Base-by-base conservation (phyloP, 1,140 invertebrate species). In the Eumaeus atala region DNA sequence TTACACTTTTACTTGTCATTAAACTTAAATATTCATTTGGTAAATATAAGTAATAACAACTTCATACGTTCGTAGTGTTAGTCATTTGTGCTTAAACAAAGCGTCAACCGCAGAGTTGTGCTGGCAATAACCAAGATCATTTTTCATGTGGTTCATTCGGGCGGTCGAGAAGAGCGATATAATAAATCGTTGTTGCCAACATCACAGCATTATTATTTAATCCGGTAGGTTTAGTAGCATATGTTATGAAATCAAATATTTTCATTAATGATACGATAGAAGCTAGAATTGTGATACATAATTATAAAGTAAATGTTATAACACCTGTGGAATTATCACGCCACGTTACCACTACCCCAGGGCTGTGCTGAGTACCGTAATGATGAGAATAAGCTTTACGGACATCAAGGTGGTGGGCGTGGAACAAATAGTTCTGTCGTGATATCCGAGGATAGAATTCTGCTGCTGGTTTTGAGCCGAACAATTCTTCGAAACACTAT, bases 11-110 rank as follows among this genome's bases (percentile, higher is more conserved):
- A n/a, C n/a, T n/a, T n/a, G n/a, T n/a, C n/a, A n/a, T n/a, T 28
- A 28, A 28, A 28, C 21, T 28, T 28, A 28, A 28, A 28, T 28
- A 3, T 28, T 14, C 38, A 40, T 65, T 70, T 70, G 72, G 74
- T 81, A 79, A 82, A 84, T 73, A 72, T 74, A 78, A 81, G 76
- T 73, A 70, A 61, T 72, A 80, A 82, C 77, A 81, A 72, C 73
- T 28, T 28, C 2, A 28, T 28, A 77, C 79, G 61, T 78, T 74
- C 69, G 71, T 83, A 82, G 79, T 78, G 77, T 70, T 72, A 84
- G 77, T 82, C 82, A 79, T 85, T 84, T 86, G 77, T 82, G 77
- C 74, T 83, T 86, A 86, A 86, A 86, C 78, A 86, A 83, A 86
- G 78, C 80, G 83, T 86, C 83, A 86, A 82, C 72, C 70, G 73